A percentile compares a stretch with the other conserved stretches of the same genome.
These are phyloP conservation scores for Rhineura floridana DNA, from an alignment of 2,113 vertebrate genomes.

Conservation along the genomic window DNA sequence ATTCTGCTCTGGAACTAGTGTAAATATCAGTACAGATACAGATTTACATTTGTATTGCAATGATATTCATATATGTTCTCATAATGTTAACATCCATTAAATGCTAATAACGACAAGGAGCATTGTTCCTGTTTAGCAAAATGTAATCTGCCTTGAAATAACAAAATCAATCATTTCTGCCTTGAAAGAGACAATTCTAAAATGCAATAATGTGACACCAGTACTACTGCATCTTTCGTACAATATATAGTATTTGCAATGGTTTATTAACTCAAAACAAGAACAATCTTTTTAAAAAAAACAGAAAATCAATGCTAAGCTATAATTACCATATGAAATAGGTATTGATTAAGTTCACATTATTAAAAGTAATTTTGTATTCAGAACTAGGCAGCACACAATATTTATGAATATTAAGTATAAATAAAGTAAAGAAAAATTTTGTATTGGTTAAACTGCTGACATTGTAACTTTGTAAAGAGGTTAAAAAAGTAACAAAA, in stretches of 20 bases:
- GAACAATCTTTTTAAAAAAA: not conserved
- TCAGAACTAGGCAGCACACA: not conserved
- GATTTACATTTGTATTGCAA: slow-evolving; percentile 61
- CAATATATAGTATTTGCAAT: not conserved
- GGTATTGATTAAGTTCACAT: not conserved
- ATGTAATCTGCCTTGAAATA: slow-evolving; percentile 33
- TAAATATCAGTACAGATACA: slow-evolving; percentile 70
- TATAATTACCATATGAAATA: slow-evolving; percentile 1
- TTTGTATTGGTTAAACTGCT: not conserved
- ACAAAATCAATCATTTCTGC: not conserved
- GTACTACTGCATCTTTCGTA: not conserved
- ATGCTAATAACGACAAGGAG: not conserved
- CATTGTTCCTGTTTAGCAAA: slow-evolving; percentile 21
- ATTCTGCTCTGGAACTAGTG: slow-evolving; percentile 67
- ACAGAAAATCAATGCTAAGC: not conserved
- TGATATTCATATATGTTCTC: slow-evolving; percentile 26
- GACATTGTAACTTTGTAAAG: not conserved
- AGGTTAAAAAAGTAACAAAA: slow-evolving; percentile 7
- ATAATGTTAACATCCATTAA: slow-evolving; percentile 14
- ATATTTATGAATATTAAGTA: not conserved
- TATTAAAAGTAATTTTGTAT: slow-evolving; percentile 12
- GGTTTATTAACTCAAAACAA: not conserved
- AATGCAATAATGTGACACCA: not conserved
- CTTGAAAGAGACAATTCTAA: slow-evolving; percentile 17
- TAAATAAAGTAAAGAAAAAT: slow-evolving; percentile 17